Evolutionary conservation across 2,113 vertebrate species (phyloP).

Genomic region (Arenaria interpres): DNA sequence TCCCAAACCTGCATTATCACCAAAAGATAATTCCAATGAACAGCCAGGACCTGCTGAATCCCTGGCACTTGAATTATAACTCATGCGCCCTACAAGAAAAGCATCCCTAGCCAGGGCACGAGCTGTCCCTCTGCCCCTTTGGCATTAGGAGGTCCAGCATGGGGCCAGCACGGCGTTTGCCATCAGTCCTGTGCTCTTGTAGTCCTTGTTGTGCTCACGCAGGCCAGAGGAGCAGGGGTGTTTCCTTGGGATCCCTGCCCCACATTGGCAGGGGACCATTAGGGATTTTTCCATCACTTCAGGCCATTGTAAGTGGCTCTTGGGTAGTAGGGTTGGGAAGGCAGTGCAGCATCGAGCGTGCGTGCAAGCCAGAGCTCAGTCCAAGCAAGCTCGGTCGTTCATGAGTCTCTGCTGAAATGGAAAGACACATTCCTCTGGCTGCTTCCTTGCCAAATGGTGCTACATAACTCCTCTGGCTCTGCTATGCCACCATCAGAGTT

Average conservation of each 20-base stretch:
- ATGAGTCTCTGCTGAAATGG: background rate
- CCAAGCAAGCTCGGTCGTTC: background rate
- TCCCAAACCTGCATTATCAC: background rate
- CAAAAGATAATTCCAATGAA: background rate
- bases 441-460: background rate
- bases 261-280: background rate
- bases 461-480: background rate
- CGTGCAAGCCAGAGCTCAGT: background rate
- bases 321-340: background rate
- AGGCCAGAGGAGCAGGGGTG: background rate
- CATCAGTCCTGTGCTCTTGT: background rate
- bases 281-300: background rate
- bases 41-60: background rate
- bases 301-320: rapidly evolving
- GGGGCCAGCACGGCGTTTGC: background rate
- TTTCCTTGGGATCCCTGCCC: background rate
- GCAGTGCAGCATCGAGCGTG: rapidly evolving
- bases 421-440: rapidly evolving
- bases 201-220: background rate
- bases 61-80: rapidly evolving
- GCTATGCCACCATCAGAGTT: rapidly evolving
- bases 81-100: background rate
- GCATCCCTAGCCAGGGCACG: background rate
- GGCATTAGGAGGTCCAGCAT: background rate
- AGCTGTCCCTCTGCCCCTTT: background rate